These are phyloP conservation scores for Rousettus madagascariensis DNA, from an alignment of 2,797 vertebrate genomes.

Conservation along the genomic window DNA sequence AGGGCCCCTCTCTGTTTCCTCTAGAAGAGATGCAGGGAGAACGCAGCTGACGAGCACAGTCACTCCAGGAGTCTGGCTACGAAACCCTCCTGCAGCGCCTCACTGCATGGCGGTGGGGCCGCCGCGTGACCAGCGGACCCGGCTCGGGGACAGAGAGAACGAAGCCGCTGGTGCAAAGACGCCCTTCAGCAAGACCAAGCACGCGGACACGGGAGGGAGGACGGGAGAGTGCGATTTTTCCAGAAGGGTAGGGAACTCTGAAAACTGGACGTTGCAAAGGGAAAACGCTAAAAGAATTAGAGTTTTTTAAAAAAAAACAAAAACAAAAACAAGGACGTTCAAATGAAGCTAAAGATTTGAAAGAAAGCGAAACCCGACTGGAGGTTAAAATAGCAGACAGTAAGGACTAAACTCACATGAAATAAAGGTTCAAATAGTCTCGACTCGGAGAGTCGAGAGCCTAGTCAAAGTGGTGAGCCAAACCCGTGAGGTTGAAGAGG, in stretches of 20 bases:
- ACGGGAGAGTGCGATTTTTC: background rate
- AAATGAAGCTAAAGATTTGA: background rate
- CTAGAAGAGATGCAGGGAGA: background rate
- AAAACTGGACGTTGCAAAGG: background rate
- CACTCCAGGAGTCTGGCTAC: background rate
- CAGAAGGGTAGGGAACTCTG: background rate
- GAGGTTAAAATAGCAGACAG: background rate
- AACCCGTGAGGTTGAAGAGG: background rate
- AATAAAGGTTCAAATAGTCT: conserved; percentile 8
- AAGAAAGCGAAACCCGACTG: background rate
- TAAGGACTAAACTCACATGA: background rate
- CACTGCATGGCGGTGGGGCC: too few species aligned
- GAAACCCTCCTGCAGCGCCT: background rate
- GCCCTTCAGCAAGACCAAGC: background rate
- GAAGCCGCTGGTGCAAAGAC: background rate
- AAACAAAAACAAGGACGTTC: background rate
- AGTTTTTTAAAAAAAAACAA: too few species aligned
- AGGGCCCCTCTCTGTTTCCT: background rate
- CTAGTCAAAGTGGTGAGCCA: background rate
- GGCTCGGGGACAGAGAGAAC: too few species aligned
- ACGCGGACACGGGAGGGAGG: background rate
- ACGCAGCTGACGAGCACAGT: background rate
- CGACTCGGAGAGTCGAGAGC: background rate
- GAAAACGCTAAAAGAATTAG: background rate
- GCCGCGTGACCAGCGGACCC: background rate